Evolutionary conservation across 2,113 vertebrate genomes (phyloP).

Genomic region (Nerophis ophidion): DNA sequence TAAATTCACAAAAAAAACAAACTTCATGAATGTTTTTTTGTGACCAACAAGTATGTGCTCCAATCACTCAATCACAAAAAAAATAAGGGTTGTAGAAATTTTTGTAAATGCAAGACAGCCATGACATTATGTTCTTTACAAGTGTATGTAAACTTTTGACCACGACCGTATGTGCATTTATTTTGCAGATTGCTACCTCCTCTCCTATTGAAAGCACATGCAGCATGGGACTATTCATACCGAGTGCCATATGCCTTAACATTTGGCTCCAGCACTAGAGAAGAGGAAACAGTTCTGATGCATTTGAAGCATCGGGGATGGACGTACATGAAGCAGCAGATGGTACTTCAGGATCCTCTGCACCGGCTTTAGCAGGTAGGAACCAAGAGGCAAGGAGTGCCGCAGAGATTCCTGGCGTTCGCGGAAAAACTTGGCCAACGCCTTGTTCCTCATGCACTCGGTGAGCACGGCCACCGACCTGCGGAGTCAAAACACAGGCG

Average conservation of each 20-base stretch:
- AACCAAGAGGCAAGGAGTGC: slow-evolving; percentile 91
- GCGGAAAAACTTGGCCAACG: slow-evolving; percentile 89
- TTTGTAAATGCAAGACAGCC: no score
- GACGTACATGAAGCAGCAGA: slow-evolving; percentile 88
- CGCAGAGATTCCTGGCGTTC: slow-evolving; percentile 89
- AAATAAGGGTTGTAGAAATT: neutral
- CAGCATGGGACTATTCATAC: slow-evolving; percentile 25
- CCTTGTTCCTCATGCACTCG: slow-evolving; percentile 95
- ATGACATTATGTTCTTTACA: no score
- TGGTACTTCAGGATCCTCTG: slow-evolving; percentile 99
- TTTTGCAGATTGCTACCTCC: slow-evolving; percentile 14
- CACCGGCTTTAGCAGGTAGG: slow-evolving; percentile 97
- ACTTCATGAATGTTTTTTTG: no score
- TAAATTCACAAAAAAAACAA: no score
- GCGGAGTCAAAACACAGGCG: slow-evolving; percentile 42
- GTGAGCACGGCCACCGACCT: slow-evolving; percentile 95
- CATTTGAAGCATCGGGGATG: neutral
- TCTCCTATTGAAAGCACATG: neutral
- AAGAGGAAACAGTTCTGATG: neutral
- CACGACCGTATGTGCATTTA: neutral
- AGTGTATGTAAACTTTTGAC: no score
- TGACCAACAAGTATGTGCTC: no score
- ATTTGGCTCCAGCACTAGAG: slow-evolving; percentile 44
- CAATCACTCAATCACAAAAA: neutral
- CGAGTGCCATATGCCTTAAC: slow-evolving; percentile 58